Conservation (phyloP, 1,140 invertebrate species). For the Sinonovacula constricta region DNA sequence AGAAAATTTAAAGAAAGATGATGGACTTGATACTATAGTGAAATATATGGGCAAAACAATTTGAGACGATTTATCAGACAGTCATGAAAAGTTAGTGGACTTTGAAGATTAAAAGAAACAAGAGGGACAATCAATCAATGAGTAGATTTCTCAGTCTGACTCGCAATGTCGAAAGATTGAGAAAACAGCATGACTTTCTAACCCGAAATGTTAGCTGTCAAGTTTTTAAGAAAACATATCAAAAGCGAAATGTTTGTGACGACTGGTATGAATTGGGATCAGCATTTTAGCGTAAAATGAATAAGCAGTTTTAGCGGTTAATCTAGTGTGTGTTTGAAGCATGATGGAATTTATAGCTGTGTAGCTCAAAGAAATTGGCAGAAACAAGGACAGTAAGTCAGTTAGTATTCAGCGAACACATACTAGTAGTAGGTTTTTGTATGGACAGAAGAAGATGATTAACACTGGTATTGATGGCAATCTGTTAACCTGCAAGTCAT, state of each 20-base stretch:
- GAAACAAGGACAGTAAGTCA: no score
- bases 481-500: conserved; percentile 48
- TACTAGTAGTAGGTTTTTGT: no score
- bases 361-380: no score
- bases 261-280: conserved; percentile 50
- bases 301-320: conserved; percentile 42
- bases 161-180: no score
- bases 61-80: conserved; percentile 49
- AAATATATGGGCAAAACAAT: conserved; percentile 46
- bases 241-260: no score
- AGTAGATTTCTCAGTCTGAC: conserved; percentile 44
- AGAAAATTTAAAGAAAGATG: no score
- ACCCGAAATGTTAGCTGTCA: conserved; percentile 58
- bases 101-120: conserved; percentile 48
- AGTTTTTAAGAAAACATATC: conserved; percentile 51
- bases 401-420: no score
- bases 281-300: conserved; percentile 50
- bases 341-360: background rate
- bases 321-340: conserved; percentile 32
- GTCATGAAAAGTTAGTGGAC: conserved; percentile 48
- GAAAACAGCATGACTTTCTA: conserved; percentile 53
- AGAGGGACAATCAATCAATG: conserved; percentile 1
- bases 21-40: no score
- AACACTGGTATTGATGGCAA: conserved; percentile 38
- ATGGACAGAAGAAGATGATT: conserved; percentile 39